Evolutionary conservation across 2,888 invertebrate genomes (phyloP).

Genomic region (Dryadula phaetusa): DNA sequence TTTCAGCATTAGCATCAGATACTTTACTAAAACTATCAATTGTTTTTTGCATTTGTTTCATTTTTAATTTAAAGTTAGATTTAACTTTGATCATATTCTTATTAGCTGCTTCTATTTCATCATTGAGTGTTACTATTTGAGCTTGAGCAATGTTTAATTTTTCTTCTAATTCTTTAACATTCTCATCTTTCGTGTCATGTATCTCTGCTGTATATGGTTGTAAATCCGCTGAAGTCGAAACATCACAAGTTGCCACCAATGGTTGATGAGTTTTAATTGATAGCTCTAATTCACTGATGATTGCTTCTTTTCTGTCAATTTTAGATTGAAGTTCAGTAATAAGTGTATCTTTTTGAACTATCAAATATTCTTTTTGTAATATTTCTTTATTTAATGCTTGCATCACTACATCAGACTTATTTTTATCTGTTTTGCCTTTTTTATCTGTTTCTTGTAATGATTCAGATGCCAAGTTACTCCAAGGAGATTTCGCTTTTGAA

Average conservation of each 20-base stretch:
- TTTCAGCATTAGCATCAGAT: constrained; percentile 87
- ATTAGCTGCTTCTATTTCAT: constrained; percentile 89
- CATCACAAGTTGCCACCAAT: constrained; percentile 54
- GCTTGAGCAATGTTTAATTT: constrained; percentile 73
- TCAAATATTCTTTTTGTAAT: constrained; percentile 73
- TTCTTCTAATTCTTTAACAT: constrained; percentile 62
- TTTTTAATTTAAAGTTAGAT: constrained; percentile 88
- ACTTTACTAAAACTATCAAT: constrained; percentile 87
- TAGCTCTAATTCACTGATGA: constrained; percentile 52
- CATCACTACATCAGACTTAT: constrained; percentile 69
- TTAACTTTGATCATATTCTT: constrained; percentile 91
- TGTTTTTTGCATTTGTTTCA: constrained; percentile 91
- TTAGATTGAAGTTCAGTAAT: constrained; percentile 63
- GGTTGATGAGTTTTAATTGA: constrained; percentile 43
- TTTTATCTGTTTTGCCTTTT: constrained; percentile 66
- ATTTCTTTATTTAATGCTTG: constrained; percentile 80
- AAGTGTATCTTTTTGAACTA: constrained; percentile 75
- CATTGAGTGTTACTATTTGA: constrained; percentile 83
- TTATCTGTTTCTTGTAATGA: constrained; percentile 71
- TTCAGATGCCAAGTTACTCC: constrained; percentile 74
- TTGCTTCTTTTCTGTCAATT: constrained; percentile 50
- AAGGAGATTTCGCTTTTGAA: constrained; percentile 75
- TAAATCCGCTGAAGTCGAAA: constrained; percentile 59
- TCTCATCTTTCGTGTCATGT: constrained; percentile 40
- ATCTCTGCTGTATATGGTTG: constrained; percentile 11